Base-by-base conservation (phyloP, 2,113 vertebrate genomes). In the Myiozetetes cayanensis region DNA sequence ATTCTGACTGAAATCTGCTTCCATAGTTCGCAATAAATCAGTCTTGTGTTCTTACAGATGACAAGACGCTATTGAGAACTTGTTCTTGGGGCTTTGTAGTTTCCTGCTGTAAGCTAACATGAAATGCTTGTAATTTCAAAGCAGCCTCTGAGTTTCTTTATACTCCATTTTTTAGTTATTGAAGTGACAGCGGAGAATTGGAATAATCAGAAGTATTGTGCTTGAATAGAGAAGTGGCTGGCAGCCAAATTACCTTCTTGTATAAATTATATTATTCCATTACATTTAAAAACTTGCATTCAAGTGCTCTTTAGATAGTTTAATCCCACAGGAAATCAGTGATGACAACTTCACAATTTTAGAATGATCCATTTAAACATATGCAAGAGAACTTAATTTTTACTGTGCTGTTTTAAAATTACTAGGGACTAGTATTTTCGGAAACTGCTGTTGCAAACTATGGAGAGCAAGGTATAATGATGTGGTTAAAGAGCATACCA, bases 371-470 rank as follows among this genome's bases (percentile, higher is more conserved):
- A 11, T 80, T 88, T 71, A 82, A 89, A 47, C 2, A 10, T 47
- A 27, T 46, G 43, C 43, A 92, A 86, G 31, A 80, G 4, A 87
- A 56, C 13, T 75, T 50, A 58, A 75, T 70, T 89, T 67, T 84
- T 33, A 59, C 35, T 50, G 3, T 91, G 47, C 65, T 90, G 19
- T 85, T 97, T 85, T 94, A 68, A 93, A 83, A 81, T 41, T 41
- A 41, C 39, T 14, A 99, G 99, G 99, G 99, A 37, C 85, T 96
- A 30, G 98, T 99, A 65, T 98, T 99, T 97, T 99, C 98, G 3
- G 98, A 98, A 97, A 99, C 98, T 19, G 99, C 99, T 4, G 97
- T 98, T 96, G 98, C 98, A 94, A 98, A 99, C 96, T 99, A 99
- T 89, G 98, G 98, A 90, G 98, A 98, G 12, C 7, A 89, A 50